Evolutionary conservation across 1,140 invertebrate genomes (phyloP).

Genomic region (Hylaeus anthracinus): DNA sequence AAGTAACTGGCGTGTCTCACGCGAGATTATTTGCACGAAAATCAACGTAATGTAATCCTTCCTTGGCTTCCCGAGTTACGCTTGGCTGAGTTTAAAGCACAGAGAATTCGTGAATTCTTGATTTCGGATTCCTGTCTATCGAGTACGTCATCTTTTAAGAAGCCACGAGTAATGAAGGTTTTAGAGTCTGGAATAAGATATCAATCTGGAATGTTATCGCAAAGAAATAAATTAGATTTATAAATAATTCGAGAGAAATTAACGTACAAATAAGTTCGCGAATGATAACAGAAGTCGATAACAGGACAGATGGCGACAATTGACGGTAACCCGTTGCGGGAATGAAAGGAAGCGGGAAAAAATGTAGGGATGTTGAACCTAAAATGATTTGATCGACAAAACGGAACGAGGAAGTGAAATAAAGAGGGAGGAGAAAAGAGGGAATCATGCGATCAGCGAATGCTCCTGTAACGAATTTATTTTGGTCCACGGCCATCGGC

Average conservation of each 20-base stretch:
- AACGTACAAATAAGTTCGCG: neutral
- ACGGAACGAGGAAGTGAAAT: slow-evolving; percentile 12
- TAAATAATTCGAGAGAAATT: no score
- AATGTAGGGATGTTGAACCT: neutral
- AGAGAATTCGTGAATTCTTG: neutral
- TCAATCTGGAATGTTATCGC: no score
- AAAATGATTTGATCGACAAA: neutral
- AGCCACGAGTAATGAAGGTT: no score
- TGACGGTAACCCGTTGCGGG: no score
- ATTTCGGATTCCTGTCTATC: no score
- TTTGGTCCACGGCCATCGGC: slow-evolving; percentile 66
- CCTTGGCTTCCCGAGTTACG: neutral
- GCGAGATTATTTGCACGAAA: slow-evolving; percentile 11
- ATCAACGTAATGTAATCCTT: slow-evolving; percentile 8
- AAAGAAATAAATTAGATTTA: no score
- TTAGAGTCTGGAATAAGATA: no score
- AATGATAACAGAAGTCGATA: neutral
- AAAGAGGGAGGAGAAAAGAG: slow-evolving; percentile 9
- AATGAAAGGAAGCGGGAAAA: neutral
- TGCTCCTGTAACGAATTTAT: slow-evolving; percentile 59
- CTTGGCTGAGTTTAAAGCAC: neutral
- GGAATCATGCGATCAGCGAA: slow-evolving; percentile 57
- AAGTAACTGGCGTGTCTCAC: neutral
- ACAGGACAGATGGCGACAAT: neutral
- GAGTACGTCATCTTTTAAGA: no score